A percentile compares a stretch with the other conserved stretches of the same genome.
phyloP scores from a whole-genome alignment of 2,888 invertebrate species.

The Ecdyonurus torrentis region DNA sequence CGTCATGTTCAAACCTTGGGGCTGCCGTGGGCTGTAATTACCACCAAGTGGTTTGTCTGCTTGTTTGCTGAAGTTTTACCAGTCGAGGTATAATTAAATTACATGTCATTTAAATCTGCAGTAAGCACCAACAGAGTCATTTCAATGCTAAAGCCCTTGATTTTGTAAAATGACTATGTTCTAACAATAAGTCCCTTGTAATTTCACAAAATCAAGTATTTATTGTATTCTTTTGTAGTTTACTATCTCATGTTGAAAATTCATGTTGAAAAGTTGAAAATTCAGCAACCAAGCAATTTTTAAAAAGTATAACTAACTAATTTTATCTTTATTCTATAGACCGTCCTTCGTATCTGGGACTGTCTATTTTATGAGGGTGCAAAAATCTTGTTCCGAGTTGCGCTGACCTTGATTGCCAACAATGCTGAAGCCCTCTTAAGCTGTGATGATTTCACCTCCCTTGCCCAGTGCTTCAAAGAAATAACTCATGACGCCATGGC shows the following conservation, averaged over 20 bases:
- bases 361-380: slow-evolving; percentile 88
- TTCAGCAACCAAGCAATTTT: too few relatives aligned
- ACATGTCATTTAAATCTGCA: background rate
- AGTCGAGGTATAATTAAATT: slow-evolving; percentile 41
- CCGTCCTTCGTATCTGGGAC: slow-evolving; percentile 89
- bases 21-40: slow-evolving; percentile 77
- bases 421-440: slow-evolving; percentile 53
- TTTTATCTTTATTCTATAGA: slow-evolving; percentile 31
- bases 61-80: slow-evolving; percentile 86
- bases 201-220: background rate
- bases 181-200: too few relatives aligned
- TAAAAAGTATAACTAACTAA: too few relatives aligned
- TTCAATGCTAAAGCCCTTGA: background rate
- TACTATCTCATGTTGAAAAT: slow-evolving; percentile 1
- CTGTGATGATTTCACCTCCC: slow-evolving; percentile 62
- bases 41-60: slow-evolving; percentile 93
- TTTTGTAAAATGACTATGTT: too few relatives aligned
- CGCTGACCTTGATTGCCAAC: slow-evolving; percentile 61
- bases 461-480: slow-evolving; percentile 67
- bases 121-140: too few relatives aligned
- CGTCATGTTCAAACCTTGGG: slow-evolving; percentile 63
- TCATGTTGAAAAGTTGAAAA: too few relatives aligned
- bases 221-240: slow-evolving; percentile 4
- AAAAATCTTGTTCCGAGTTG: slow-evolving; percentile 81
- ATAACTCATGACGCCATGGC: slow-evolving; percentile 64